phyloP scores from a whole-genome alignment of 2,797 vertebrate genomes.

The Perodicticus potto region DNA sequence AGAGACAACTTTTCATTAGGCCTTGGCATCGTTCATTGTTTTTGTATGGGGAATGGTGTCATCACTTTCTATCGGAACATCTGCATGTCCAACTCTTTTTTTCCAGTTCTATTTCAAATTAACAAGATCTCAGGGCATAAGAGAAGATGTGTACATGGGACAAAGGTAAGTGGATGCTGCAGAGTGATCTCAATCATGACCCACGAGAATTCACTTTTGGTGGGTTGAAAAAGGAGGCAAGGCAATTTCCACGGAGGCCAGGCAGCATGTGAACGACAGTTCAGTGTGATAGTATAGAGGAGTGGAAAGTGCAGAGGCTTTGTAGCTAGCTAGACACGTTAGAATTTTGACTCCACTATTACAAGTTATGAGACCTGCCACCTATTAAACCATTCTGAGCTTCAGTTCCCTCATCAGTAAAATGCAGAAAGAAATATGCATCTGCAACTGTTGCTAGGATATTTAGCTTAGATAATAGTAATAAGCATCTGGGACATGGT shows the following conservation, averaged over 20 bases:
- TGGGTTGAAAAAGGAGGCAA: slow-evolving; percentile 6
- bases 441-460: neutral
- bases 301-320: neutral
- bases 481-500: neutral
- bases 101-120: slow-evolving; percentile 13
- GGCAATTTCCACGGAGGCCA: neutral
- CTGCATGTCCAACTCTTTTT: neutral
- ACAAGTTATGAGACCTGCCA: slow-evolving; percentile 14
- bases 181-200: neutral
- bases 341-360: neutral
- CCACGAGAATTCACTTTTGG: neutral
- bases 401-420: neutral
- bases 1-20: slow-evolving; percentile 65
- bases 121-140: neutral
- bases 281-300: neutral
- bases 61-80: slow-evolving; percentile 21
- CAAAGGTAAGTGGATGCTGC: neutral
- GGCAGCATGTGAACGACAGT: neutral
- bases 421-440: neutral
- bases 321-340: neutral
- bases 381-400: neutral
- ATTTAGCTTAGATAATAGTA: slow-evolving; percentile 32
- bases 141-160: neutral
- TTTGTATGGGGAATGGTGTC: slow-evolving; percentile 45
- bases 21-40: slow-evolving; percentile 64